A percentile compares a stretch with the other conserved stretches of the same genome.
phyloP scores from a whole-genome alignment of 2,888 invertebrate species.

The Silvanus unidentatus region DNA sequence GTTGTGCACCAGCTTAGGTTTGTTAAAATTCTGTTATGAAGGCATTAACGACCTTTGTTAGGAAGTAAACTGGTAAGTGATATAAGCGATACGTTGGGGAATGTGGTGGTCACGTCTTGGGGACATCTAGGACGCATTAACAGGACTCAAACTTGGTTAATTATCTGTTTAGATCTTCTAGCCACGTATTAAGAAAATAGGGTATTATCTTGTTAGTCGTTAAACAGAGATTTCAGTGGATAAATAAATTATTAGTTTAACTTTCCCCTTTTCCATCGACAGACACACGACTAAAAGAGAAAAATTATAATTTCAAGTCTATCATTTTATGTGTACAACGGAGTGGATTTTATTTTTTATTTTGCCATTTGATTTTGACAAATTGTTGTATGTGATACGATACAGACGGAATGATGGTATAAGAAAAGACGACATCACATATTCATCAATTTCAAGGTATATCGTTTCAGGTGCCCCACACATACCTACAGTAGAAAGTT shows the following conservation, averaged over 20 bases:
- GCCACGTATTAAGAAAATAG: slow-evolving; percentile 25
- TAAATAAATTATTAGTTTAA: too few species aligned
- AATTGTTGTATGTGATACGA: slow-evolving; percentile 13
- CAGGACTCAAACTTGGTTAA: slow-evolving; percentile 39
- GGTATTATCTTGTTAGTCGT: slow-evolving; percentile 21
- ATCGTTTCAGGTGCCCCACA: slow-evolving; percentile 19
- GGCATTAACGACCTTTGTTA: slow-evolving; percentile 25
- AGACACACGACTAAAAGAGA: slow-evolving; percentile 1
- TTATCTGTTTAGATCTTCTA: slow-evolving; percentile 37
- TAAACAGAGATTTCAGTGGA: slow-evolving; percentile 7
- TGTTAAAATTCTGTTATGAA: slow-evolving; percentile 22
- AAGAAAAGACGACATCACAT: slow-evolving; percentile 24
- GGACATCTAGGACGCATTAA: slow-evolving; percentile 36
- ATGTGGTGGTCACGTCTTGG: slow-evolving; percentile 38
- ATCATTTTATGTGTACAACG: slow-evolving; percentile 8
- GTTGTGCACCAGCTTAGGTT: slow-evolving; percentile 5
- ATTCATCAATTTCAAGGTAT: slow-evolving; percentile 29
- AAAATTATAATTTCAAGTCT: too few species aligned
- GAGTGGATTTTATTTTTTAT: neutral
- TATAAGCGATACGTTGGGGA: slow-evolving; percentile 44
- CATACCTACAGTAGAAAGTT: slow-evolving; percentile 11
- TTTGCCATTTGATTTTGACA: slow-evolving; percentile 8
- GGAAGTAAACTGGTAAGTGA: slow-evolving; percentile 39
- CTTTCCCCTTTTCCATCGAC: neutral
- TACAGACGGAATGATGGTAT: slow-evolving; percentile 23